Evolutionary conservation across 1,140 invertebrate species (phyloP).

Genomic region (Gryon sp.): DNA sequence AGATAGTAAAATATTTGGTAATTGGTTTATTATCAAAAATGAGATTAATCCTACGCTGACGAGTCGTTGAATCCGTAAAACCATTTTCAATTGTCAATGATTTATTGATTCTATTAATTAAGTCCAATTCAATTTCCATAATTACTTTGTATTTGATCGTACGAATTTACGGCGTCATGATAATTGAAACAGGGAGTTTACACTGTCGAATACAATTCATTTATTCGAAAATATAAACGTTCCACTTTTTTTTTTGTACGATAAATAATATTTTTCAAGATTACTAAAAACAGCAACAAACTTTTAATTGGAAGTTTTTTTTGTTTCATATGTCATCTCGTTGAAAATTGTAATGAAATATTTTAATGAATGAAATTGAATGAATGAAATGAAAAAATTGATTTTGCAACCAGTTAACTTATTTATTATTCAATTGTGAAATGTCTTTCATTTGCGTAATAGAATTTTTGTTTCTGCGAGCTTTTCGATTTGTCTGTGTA

Average conservation of each 20-base stretch:
- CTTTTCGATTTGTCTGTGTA: slow-evolving; percentile 20
- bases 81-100: slow-evolving; percentile 32
- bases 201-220: neutral
- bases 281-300: too few relatives aligned
- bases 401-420: too few relatives aligned
- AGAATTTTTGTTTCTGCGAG: too few relatives aligned
- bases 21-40: slow-evolving; percentile 43
- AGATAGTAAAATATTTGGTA: slow-evolving; percentile 10
- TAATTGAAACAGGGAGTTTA: slow-evolving; percentile 39
- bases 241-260: neutral
- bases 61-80: slow-evolving; percentile 18
- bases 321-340: neutral
- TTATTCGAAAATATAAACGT: neutral
- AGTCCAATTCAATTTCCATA: slow-evolving; percentile 41
- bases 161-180: neutral
- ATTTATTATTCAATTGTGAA: too few relatives aligned
- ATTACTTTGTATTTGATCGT: slow-evolving; percentile 22
- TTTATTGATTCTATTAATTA: slow-evolving; percentile 52
- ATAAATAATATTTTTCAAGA: too few relatives aligned
- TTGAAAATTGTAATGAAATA: too few relatives aligned
- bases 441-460: too few relatives aligned
- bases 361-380: too few relatives aligned
- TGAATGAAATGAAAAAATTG: too few relatives aligned
- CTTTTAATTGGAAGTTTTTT: slow-evolving; percentile 2
- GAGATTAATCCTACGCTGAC: slow-evolving; percentile 11